Evolutionary conservation across 2,113 vertebrate genomes (phyloP).

Genomic region (Chaetodon auriga): DNA sequence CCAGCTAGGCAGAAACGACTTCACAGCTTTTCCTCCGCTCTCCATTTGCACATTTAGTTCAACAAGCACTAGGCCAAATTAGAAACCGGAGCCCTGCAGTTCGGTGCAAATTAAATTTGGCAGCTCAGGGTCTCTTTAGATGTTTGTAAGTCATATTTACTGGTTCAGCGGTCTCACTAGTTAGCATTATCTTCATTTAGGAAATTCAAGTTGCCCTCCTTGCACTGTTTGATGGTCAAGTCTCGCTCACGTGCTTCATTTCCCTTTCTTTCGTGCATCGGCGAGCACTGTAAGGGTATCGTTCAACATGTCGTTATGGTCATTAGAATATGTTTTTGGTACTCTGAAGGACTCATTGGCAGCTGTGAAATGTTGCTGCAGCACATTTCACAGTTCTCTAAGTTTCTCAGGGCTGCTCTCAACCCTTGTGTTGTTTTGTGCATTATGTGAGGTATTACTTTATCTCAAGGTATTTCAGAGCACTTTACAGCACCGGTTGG

Average conservation of each 20-base stretch:
- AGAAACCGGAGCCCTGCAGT: conserved; percentile 55
- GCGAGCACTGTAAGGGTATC: background rate
- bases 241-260: background rate
- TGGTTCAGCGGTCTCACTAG: conserved; percentile 53
- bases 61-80: conserved; percentile 59
- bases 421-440: background rate
- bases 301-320: background rate
- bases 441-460: conserved; percentile 17
- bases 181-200: conserved; percentile 51
- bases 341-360: background rate
- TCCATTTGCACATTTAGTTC: conserved; percentile 48
- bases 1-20: conserved; percentile 18
- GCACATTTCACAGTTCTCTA: conserved; percentile 25
- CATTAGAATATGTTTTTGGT: background rate
- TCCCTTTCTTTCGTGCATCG: background rate
- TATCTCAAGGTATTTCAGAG: conserved; percentile 19
- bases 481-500: background rate
- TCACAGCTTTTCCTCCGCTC: conserved; percentile 19
- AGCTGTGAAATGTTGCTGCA: background rate
- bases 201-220: conserved; percentile 17
- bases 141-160: conserved; percentile 56
- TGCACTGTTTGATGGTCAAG: conserved; percentile 11
- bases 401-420: conserved; percentile 16
- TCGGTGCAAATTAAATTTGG: conserved; percentile 63
- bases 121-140: conserved; percentile 49